Conservation (phyloP, 2,797 vertebrate genomes). For the Melanotaenia maccullochi region DNA sequence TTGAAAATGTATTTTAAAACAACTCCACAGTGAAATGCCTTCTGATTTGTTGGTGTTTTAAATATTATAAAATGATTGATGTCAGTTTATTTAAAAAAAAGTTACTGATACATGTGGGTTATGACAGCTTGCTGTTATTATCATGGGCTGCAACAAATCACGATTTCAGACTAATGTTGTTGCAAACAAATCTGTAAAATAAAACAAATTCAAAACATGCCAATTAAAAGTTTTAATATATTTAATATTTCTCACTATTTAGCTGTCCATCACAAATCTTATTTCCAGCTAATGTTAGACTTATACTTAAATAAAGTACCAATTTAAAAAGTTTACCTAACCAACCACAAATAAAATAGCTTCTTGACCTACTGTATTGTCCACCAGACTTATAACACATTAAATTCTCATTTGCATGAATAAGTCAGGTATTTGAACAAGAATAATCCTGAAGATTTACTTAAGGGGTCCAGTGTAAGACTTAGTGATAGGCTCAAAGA, state of each 20-base stretch:
- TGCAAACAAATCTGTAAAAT: background rate
- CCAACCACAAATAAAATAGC: background rate
- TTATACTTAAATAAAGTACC: background rate
- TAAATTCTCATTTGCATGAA: constrained; percentile 26
- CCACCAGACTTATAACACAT: constrained; percentile 17
- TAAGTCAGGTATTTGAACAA: constrained; percentile 21
- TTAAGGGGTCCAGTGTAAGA: background rate
- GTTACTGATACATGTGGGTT: background rate
- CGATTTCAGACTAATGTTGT: background rate
- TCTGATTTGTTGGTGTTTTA: background rate
- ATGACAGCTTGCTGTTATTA: background rate
- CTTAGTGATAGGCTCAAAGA: background rate
- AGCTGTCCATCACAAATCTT: background rate
- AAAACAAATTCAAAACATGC: background rate
- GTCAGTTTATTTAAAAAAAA: background rate
- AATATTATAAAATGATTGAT: constrained; percentile 6
- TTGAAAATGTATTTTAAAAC: background rate
- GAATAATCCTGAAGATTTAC: constrained; percentile 23
- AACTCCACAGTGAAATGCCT: constrained; percentile 4
- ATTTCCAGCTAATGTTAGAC: background rate
- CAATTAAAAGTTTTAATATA: background rate
- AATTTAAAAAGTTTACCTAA: background rate
- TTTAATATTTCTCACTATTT: background rate
- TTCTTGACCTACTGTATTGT: constrained; percentile 13
- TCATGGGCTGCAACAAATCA: background rate